Evolutionary conservation across 2,113 vertebrate species (phyloP).

Genomic region (Ictalurus punctatus): DNA sequence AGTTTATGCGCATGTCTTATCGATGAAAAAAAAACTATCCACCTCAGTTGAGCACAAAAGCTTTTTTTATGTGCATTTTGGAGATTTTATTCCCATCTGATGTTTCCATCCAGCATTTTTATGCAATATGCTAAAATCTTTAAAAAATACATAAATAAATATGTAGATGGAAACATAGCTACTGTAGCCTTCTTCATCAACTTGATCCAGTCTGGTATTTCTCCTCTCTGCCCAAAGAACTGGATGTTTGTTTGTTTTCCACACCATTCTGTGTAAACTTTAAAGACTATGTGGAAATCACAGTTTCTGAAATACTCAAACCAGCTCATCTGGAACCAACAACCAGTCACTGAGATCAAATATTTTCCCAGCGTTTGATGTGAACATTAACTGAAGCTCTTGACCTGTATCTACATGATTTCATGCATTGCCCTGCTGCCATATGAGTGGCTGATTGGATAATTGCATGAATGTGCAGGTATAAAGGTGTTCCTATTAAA

Average conservation of each 20-base stretch:
- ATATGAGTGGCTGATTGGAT: background rate
- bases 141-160: no score
- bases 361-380: background rate
- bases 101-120: no score
- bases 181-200: background rate
- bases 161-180: no score
- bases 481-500: conserved; percentile 1
- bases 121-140: no score
- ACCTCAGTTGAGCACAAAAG: no score
- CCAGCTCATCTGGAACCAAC: background rate
- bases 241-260: background rate
- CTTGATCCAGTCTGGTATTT: background rate
- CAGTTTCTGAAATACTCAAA: background rate
- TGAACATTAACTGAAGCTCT: background rate
- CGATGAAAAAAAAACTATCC: no score
- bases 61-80: no score
- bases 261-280: background rate
- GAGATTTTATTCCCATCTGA: no score
- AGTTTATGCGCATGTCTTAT: no score
- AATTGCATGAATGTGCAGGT: background rate
- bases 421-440: background rate
- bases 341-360: background rate
- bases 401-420: background rate
- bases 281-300: background rate
- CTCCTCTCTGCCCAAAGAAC: background rate